A percentile compares a stretch with the other conserved stretches of the same genome.
phyloP scores from a whole-genome alignment of 2,113 vertebrate species.

The Sminthopsis crassicaudata region DNA sequence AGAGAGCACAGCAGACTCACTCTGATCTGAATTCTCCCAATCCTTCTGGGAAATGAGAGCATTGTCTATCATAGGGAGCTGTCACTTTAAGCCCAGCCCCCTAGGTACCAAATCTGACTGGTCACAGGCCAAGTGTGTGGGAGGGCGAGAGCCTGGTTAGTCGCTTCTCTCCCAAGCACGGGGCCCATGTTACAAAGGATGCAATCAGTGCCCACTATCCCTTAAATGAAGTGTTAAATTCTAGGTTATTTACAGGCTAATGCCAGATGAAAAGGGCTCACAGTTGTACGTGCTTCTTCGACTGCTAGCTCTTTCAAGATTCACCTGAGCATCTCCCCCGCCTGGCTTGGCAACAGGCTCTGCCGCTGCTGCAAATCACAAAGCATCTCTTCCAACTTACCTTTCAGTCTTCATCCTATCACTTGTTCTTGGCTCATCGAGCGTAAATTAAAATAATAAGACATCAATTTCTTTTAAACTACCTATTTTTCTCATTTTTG shows the following conservation, averaged over 20 bases:
- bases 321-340: conserved; percentile 45
- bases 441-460: conserved; percentile 59
- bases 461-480: conserved; percentile 38
- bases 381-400: conserved; percentile 40
- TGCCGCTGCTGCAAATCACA: background rate
- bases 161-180: conserved; percentile 45
- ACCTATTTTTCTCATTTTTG: conserved; percentile 49
- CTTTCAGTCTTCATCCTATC: background rate
- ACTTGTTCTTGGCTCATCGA: conserved; percentile 31
- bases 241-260: conserved; percentile 6
- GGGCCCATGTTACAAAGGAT: conserved; percentile 20
- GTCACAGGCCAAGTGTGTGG: background rate
- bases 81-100: conserved; percentile 17
- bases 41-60: conserved; percentile 29
- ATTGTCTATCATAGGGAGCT: background rate
- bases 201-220: conserved; percentile 20
- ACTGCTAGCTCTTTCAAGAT: conserved; percentile 54
- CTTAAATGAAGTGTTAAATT: conserved; percentile 14
- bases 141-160: background rate
- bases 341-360: background rate
- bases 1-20: background rate
- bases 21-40: background rate
- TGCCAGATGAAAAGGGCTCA: background rate
- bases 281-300: background rate
- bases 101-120: background rate